A percentile compares a stretch with the other conserved stretches of the same genome.
Conservation (phyloP, 2,113 vertebrate species). For the Ochotona princeps region DNA sequence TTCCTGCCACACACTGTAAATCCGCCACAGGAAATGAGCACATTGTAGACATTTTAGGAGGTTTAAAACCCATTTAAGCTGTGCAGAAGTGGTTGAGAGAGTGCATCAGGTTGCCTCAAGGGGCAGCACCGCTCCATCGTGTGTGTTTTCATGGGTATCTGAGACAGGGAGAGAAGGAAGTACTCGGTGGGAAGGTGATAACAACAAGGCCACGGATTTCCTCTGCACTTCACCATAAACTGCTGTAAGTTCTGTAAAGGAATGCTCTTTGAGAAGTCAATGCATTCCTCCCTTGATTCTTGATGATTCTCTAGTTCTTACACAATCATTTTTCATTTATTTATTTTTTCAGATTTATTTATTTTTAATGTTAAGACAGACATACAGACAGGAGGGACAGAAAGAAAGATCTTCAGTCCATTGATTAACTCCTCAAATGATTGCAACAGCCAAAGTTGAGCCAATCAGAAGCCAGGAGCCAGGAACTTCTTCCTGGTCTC, state of each 20-base stretch:
- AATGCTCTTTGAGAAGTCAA: background rate
- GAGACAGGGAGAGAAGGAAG: background rate
- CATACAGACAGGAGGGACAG: no score
- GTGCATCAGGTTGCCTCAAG: slow-evolving; percentile 70
- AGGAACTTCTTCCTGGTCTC: no score
- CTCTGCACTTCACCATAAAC: background rate
- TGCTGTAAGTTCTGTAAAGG: background rate
- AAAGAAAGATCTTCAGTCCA: no score
- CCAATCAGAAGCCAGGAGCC: no score
- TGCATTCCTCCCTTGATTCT: background rate
- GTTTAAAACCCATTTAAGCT: slow-evolving; percentile 79
- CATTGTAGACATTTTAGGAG: slow-evolving; percentile 78
- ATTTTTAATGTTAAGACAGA: no score
- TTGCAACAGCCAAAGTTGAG: no score
- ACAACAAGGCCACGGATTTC: background rate
- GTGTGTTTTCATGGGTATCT: slow-evolving; percentile 18
- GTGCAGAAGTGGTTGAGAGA: slow-evolving; percentile 61
- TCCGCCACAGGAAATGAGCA: slow-evolving; percentile 83
- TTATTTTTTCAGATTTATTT: no score
- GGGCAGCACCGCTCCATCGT: slow-evolving; percentile 34
- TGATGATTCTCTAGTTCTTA: background rate
- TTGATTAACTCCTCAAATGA: no score
- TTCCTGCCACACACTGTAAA: slow-evolving; percentile 87
- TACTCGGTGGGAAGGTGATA: background rate
- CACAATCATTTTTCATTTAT: background rate